Evolutionary conservation across 2,888 invertebrate species (phyloP), one percentile per base, ranked within the genome.

Genomic region (Taenaris catops): DNA sequence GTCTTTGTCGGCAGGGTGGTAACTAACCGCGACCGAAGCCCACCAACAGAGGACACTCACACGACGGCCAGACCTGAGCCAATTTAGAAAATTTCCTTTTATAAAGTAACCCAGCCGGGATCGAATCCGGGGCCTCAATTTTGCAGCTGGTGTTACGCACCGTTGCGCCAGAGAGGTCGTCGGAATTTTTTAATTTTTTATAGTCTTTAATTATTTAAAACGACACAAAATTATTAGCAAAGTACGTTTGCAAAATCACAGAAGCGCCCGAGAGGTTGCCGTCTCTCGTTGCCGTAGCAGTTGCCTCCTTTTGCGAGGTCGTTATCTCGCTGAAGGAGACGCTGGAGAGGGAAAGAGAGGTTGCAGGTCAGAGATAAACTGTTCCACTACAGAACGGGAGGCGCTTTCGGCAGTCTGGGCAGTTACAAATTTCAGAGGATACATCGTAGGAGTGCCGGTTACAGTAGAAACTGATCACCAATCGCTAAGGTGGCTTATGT

Each of bases 371-470:
- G 74, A 84, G 38, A 33, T 41, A 1, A 73, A 70, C 8, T 79
- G 80, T 33, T 49, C 61, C 0, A 68, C 70, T 0, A 73, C 70
- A 0, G 76, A 83, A 36, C 49, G 67, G 6, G 83, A 84, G 18
- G 55, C 55, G 0, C 34, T 54, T 0, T 49, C 51, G 1, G 50
- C 50, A 0, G 48, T 52, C 1, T 56, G 51, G 53, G 51, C 53
- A 3, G 41, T 53, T 1, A 36, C 35, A 0, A 37, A 35, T 5
- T 55, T 51, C 21, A 23, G 53, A 1, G 46, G 67, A 47, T 41
- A 51, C 68, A 37, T 54, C 63, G 34, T 71, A 53, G 26, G 51
- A 62, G 21, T 74, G 63, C 73, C 53, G 50, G 12, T 47, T 58
- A 44, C 44, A 0, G 49, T 83, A 0, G 39, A 49, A 1, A 71